A percentile compares a stretch with the other conserved stretches of the same genome.
These are phyloP conservation scores for Pseudanteris insignis DNA, from an alignment of 2,888 invertebrate species.

Conservation along the genomic window DNA sequence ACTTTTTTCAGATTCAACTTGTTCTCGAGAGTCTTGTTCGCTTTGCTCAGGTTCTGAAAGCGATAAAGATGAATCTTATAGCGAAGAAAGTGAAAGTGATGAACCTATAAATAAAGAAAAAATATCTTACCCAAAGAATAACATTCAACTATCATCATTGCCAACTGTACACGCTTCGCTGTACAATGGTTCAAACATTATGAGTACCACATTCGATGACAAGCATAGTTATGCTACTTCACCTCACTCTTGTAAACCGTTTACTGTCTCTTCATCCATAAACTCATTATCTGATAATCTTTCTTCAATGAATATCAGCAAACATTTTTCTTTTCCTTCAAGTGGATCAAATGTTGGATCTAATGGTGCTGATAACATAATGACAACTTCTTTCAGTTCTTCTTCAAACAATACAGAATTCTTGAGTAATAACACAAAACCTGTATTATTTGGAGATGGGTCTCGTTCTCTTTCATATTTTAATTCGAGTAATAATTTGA, in stretches of 20 bases:
- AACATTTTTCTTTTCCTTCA: conserved; percentile 25
- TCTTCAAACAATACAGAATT: conserved; percentile 18
- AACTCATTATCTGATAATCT: conserved; percentile 10
- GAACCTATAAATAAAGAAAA: conserved; percentile 54
- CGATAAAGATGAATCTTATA: conserved; percentile 64
- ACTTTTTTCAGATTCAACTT: conserved; percentile 73
- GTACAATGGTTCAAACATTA: conserved; percentile 51
- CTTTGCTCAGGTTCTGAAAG: conserved; percentile 70
- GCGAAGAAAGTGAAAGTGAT: conserved; percentile 61
- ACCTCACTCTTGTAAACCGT: conserved; percentile 27
- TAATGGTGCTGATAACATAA: conserved; percentile 51
- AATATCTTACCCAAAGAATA: conserved; percentile 63
- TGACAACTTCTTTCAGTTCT: conserved; percentile 58
- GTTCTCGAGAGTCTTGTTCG: conserved; percentile 78
- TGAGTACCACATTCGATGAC: conserved; percentile 57
- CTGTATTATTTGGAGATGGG: conserved; percentile 3
- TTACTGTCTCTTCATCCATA: conserved; percentile 27
- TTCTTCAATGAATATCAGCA: conserved; percentile 17
- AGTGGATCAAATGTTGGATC: conserved; percentile 43
- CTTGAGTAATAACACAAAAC: conserved; percentile 23
- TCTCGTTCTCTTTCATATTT: conserved; percentile 45
- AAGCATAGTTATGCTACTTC: conserved; percentile 19
- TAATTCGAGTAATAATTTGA: conserved; percentile 52
- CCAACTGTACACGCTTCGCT: conserved; percentile 51
- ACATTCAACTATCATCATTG: conserved; percentile 63